Conservation (phyloP, 2,888 invertebrate genomes). For the Diploptera punctata region DNA sequence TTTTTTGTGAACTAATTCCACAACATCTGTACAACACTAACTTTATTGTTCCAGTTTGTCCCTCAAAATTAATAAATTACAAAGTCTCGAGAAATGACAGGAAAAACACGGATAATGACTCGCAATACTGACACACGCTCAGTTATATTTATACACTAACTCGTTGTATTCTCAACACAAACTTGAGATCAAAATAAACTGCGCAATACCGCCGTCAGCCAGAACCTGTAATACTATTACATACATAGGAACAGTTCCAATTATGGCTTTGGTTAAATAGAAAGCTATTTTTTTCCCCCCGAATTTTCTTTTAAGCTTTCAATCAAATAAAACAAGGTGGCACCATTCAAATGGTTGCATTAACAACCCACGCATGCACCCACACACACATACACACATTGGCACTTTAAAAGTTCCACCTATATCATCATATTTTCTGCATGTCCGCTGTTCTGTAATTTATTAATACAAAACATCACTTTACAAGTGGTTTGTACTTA, state of each 20-base stretch:
- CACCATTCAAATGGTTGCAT: neutral
- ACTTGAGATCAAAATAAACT: constrained; percentile 57
- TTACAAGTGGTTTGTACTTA: too few species aligned
- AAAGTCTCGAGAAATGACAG: neutral
- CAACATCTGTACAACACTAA: constrained; percentile 41
- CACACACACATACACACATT: constrained; percentile 18
- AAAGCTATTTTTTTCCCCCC: constrained; percentile 29
- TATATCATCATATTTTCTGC: constrained; percentile 27
- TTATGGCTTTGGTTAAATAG: constrained; percentile 43
- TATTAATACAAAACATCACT: too few species aligned
- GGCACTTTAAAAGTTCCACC: constrained; percentile 30
- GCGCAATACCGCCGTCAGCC: constrained; percentile 48
- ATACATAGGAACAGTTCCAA: constrained; percentile 47
- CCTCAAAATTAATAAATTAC: constrained; percentile 40
- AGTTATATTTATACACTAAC: constrained; percentile 44
- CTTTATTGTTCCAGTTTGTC: constrained; percentile 29
- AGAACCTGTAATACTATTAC: constrained; percentile 39
- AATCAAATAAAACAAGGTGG: constrained; percentile 18
- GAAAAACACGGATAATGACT: too few species aligned
- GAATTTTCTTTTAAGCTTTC: constrained; percentile 24
- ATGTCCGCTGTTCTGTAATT: too few species aligned
- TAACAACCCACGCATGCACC: constrained; percentile 8
- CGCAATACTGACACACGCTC: too few species aligned
- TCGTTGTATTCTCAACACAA: constrained; percentile 53
- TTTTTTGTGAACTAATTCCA: constrained; percentile 35